A percentile compares a stretch with the other conserved stretches of the same genome.
phyloP scores from a whole-genome alignment of 1,140 invertebrate genomes.

The Tetramorium alpestre region DNA sequence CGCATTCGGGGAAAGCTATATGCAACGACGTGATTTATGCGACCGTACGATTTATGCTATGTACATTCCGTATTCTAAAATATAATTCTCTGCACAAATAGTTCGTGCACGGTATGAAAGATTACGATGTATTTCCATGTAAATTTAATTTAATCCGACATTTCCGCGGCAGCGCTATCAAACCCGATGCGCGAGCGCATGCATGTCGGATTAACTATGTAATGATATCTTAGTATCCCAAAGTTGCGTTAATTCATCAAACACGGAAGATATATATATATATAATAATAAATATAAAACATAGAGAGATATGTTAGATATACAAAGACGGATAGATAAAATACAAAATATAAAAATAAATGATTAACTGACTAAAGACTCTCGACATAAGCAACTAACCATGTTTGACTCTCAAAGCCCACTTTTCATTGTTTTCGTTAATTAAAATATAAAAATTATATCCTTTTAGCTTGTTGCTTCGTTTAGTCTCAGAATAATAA shows the following conservation, averaged over 20 bases:
- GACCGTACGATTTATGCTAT: constrained; percentile 46
- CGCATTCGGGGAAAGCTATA: constrained; percentile 7
- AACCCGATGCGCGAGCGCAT: background rate
- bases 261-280: too few species aligned
- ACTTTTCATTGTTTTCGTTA: too few species aligned
- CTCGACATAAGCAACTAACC: too few species aligned
- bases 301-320: too few species aligned
- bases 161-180: constrained; percentile 29
- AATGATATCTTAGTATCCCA: constrained; percentile 18
- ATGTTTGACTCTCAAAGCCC: too few species aligned
- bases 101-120: constrained; percentile 42
- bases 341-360: too few species aligned
- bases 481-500: background rate
- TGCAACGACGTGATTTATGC: constrained; percentile 35
- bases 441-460: background rate
- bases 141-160: constrained; percentile 55
- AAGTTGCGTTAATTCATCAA: background rate
- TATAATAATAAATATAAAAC: too few species aligned
- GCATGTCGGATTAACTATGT: background rate
- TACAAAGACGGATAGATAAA: too few species aligned
- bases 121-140: constrained; percentile 51
- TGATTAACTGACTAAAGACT: too few species aligned
- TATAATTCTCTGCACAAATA: constrained; percentile 45
- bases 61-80: constrained; percentile 51
- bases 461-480: background rate